Evolutionary conservation across 2,797 vertebrate species (phyloP).

Genomic region (Alosa sapidissima): DNA sequence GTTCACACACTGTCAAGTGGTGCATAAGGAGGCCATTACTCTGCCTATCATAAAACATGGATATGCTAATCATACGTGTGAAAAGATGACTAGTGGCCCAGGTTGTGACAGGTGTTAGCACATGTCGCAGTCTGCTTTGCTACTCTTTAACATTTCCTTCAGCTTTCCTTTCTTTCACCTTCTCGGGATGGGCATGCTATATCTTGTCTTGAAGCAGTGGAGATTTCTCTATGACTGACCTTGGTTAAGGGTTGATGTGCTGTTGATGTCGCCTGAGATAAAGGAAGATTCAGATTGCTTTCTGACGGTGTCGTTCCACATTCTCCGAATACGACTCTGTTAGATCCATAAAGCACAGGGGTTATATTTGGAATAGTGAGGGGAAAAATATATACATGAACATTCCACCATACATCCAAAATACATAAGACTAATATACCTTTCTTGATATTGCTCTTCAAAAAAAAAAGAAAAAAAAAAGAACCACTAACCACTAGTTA

Average conservation of each 20-base stretch:
- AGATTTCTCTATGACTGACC: constrained; percentile 79
- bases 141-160: background rate
- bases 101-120: background rate
- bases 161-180: background rate
- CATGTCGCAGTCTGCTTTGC: background rate
- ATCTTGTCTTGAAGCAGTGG: background rate
- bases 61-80: background rate
- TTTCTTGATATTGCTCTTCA: constrained; percentile 11
- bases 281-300: constrained; percentile 99
- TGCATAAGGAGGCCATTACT: constrained; percentile 1
- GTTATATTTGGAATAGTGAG: constrained; percentile 61
- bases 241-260: constrained; percentile 99
- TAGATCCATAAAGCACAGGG: constrained; percentile 76
- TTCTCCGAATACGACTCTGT: constrained; percentile 99
- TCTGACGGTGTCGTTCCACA: constrained; percentile 99
- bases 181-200: background rate
- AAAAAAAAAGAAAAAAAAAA: background rate
- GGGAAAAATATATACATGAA: constrained; percentile 33
- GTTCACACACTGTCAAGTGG: constrained; percentile 13
- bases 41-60: background rate
- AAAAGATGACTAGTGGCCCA: background rate
- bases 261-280: constrained; percentile 99
- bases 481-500: background rate
- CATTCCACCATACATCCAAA: background rate
- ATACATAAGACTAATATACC: background rate